Conservation (phyloP, 2,888 invertebrate genomes). For the Barypeithes pellucidus region DNA sequence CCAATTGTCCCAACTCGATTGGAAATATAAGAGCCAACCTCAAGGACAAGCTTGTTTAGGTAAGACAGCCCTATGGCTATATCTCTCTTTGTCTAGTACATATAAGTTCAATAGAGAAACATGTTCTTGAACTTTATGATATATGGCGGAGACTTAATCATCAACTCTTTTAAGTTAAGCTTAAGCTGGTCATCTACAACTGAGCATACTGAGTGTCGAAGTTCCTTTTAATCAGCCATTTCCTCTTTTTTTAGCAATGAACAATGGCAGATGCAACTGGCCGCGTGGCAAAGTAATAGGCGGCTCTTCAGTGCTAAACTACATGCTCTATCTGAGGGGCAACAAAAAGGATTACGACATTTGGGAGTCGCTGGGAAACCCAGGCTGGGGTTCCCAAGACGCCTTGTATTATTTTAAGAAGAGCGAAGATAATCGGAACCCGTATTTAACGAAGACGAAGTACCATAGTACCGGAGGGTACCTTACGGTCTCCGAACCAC, state of each 20-base stretch:
- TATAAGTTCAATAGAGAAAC: too few relatives aligned
- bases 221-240: slow-evolving; percentile 74
- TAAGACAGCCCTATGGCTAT: slow-evolving; percentile 63
- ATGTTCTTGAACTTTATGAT: too few relatives aligned
- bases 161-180: too few relatives aligned
- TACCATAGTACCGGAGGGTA: slow-evolving; percentile 88
- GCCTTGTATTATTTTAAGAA: slow-evolving; percentile 90
- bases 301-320: slow-evolving; percentile 91
- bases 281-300: slow-evolving; percentile 94
- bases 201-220: background rate
- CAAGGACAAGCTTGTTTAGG: slow-evolving; percentile 87
- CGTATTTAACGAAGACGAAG: slow-evolving; percentile 84
- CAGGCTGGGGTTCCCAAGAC: slow-evolving; percentile 90
- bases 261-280: slow-evolving; percentile 89
- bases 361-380: slow-evolving; percentile 91
- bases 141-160: too few relatives aligned
- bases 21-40: slow-evolving; percentile 95
- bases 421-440: slow-evolving; percentile 92
- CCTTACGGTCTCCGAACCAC: slow-evolving; percentile 88
- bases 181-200: too few relatives aligned
- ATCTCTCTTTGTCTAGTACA: background rate
- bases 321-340: slow-evolving; percentile 93
- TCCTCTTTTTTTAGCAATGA: slow-evolving; percentile 82
- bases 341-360: slow-evolving; percentile 91
- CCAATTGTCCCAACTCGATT: slow-evolving; percentile 90